Conservation (phyloP, 1,140 invertebrate genomes). For the Drepana arcuata region DNA sequence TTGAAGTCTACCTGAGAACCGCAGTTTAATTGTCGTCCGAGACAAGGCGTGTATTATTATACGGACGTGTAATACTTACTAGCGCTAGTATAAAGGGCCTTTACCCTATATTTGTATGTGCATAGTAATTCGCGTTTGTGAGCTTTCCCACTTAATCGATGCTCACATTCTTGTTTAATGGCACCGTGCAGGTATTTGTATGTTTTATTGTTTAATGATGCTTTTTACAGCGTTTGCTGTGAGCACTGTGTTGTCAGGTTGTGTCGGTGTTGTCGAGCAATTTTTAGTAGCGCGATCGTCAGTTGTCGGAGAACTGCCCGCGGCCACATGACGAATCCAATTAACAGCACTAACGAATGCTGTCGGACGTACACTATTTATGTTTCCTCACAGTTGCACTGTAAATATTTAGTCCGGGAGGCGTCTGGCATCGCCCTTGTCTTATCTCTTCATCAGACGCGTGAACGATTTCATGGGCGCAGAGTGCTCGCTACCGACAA, state of each 20-base stretch:
- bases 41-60: conserved; percentile 34
- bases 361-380: conserved; percentile 59
- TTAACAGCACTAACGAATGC: conserved; percentile 55
- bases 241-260: too few species aligned
- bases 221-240: too few species aligned
- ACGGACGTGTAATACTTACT: conserved; percentile 30
- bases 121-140: conserved; percentile 29
- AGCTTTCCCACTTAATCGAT: conserved; percentile 18
- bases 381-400: conserved; percentile 55
- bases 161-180: conserved; percentile 10
- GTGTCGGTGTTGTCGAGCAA: too few species aligned
- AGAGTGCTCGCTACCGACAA: conserved; percentile 27
- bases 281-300: too few species aligned
- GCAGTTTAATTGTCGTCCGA: conserved; percentile 32
- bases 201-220: too few species aligned
- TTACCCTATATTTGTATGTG: conserved; percentile 32
- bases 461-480: conserved; percentile 43
- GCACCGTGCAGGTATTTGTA: not conserved
- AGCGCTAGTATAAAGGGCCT: conserved; percentile 26
- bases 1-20: conserved; percentile 33
- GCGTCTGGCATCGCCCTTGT: conserved; percentile 53
- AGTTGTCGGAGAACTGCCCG: conserved; percentile 17
- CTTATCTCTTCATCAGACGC: conserved; percentile 52
- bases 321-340: conserved; percentile 58
- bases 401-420: conserved; percentile 61